These are phyloP conservation scores for Redunca redunca DNA, from an alignment of 2,113 vertebrate genomes.

Conservation along the genomic window DNA sequence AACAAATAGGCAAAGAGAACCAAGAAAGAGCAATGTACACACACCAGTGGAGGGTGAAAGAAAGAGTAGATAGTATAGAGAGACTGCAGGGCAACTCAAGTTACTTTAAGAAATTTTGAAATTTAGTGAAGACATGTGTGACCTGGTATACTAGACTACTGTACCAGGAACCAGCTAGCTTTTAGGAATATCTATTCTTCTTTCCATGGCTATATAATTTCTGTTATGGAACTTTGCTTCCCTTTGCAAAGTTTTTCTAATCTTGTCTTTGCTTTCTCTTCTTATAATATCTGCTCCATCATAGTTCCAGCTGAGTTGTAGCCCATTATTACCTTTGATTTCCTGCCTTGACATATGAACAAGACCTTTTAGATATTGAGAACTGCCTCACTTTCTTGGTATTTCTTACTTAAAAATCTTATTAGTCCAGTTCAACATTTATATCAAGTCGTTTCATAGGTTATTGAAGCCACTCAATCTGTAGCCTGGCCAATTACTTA, in stretches of 20 bases:
- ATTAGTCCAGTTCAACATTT: conserved; percentile 15
- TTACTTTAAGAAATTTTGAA: neutral
- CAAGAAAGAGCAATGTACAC: neutral
- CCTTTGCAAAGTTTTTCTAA: neutral
- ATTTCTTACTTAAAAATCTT: conserved; percentile 3
- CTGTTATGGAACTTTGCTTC: neutral
- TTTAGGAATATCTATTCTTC: neutral
- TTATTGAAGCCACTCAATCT: neutral
- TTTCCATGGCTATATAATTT: neutral
- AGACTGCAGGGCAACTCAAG: neutral
- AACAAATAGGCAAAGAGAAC: neutral
- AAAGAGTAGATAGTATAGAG: neutral
- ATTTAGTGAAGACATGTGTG: neutral
- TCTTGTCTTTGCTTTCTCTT: neutral
- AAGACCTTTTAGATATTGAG: neutral
- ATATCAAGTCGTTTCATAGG: neutral
- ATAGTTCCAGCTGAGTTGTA: neutral
- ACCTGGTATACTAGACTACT: neutral
- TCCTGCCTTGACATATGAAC: neutral
- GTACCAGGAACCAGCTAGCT: neutral
- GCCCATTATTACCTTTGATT: neutral
- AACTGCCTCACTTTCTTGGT: conserved; percentile 28
- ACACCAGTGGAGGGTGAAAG: neutral
- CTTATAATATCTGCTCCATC: neutral
- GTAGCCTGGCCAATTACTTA: neutral